phyloP scores from a whole-genome alignment of 1,140 invertebrate species.

The Agraylea sexmaculata region DNA sequence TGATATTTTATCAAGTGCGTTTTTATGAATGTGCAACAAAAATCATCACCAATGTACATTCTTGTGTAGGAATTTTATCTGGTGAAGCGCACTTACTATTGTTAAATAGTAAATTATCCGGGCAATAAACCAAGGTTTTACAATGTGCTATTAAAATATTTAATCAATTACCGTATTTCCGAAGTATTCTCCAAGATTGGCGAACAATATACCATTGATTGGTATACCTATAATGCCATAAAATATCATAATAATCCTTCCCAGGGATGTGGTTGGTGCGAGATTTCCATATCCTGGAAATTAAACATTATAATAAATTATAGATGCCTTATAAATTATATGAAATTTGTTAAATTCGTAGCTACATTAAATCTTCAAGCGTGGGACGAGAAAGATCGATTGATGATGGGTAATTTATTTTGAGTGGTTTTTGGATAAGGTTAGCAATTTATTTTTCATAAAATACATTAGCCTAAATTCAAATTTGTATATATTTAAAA shows the following conservation, averaged over 20 bases:
- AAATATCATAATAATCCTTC: conserved; percentile 80
- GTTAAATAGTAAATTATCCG: too few species aligned
- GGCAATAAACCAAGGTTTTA: background rate
- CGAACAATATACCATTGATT: conserved; percentile 77
- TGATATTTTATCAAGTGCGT: too few species aligned
- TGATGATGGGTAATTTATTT: too few species aligned
- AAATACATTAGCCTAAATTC: too few species aligned
- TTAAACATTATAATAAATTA: conserved; percentile 12
- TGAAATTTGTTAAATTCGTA: too few species aligned
- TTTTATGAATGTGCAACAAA: too few species aligned
- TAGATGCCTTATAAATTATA: background rate
- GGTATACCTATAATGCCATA: conserved; percentile 93
- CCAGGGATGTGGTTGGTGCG: conserved; percentile 68
- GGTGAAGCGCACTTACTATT: too few species aligned
- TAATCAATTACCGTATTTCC: conserved; percentile 48
- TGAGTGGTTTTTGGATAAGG: too few species aligned
- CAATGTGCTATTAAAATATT: conserved; percentile 6
- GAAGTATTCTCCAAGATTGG: conserved; percentile 70
- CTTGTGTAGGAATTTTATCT: too few species aligned
- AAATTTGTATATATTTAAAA: too few species aligned
- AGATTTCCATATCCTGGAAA: conserved; percentile 77
- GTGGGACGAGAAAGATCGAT: background rate
- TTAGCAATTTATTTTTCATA: too few species aligned
- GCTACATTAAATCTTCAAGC: background rate
- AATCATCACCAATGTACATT: too few species aligned